Conservation (phyloP, 1,140 invertebrate species). For the Bilobella aurantiaca region DNA sequence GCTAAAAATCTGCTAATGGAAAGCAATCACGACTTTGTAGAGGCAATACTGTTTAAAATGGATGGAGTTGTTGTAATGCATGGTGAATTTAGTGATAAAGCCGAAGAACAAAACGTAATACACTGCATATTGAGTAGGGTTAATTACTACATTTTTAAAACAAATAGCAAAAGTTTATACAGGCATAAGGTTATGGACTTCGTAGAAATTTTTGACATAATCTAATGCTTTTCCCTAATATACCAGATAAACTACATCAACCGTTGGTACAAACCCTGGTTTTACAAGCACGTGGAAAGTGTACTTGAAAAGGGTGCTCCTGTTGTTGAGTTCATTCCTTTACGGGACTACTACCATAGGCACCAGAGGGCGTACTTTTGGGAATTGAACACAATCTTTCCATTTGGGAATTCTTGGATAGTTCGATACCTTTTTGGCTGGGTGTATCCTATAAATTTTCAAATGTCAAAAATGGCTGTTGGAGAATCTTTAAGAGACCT, state of each 20-base stretch:
- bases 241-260: not conserved
- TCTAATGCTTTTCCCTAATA: not conserved
- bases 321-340: conserved; percentile 59
- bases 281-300: conserved; percentile 13
- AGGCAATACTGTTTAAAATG: not conserved
- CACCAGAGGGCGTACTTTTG: conserved; percentile 70
- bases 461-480: not conserved
- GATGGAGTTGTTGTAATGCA: not conserved
- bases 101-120: not conserved
- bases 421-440: conserved; percentile 8
- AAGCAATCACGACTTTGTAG: conserved; percentile 1
- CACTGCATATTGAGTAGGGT: too few species aligned
- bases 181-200: too few species aligned
- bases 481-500: not conserved
- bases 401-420: not conserved
- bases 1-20: not conserved
- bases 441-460: not conserved
- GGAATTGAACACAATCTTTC: conserved; percentile 34
- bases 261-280: conserved; percentile 10
- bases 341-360: conserved; percentile 69
- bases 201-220: too few species aligned
- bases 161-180: too few species aligned
- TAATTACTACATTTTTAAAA: too few species aligned
- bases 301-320: not conserved
- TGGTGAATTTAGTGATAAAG: not conserved